These are phyloP conservation scores for fruit fly (Drosophila melanogaster) DNA, from an alignment of 1,140 invertebrate genomes.

Conservation along the genomic window Release_6_plus_ISO1_MT NT_033779.5:16740001-16740500, in stretches of 20 bases:
- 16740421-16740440: conserved; percentile 29
- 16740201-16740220: neutral
- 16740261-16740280: conserved; percentile 29
- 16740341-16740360: neutral
- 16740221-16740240: neutral
- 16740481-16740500: conserved; percentile 80
- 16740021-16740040: neutral
- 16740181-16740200: conserved; percentile 25
- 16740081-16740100: conserved; percentile 11
- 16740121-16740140: neutral
- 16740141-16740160: neutral
- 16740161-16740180: neutral
- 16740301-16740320: conserved; percentile 28
- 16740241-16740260: neutral
- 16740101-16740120: neutral
- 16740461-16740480: conserved; percentile 65
- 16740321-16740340: neutral
- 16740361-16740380: conserved; percentile 14
- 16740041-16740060: neutral
- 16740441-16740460: conserved; percentile 55
- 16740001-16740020: neutral
- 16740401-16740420: conserved; percentile 35
- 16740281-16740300: neutral
- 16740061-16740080: conserved; percentile 11
- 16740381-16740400: conserved; percentile 32